phyloP scores from a whole-genome alignment of 2,888 invertebrate species.

The Caenorhabditis sulstoni region DNA sequence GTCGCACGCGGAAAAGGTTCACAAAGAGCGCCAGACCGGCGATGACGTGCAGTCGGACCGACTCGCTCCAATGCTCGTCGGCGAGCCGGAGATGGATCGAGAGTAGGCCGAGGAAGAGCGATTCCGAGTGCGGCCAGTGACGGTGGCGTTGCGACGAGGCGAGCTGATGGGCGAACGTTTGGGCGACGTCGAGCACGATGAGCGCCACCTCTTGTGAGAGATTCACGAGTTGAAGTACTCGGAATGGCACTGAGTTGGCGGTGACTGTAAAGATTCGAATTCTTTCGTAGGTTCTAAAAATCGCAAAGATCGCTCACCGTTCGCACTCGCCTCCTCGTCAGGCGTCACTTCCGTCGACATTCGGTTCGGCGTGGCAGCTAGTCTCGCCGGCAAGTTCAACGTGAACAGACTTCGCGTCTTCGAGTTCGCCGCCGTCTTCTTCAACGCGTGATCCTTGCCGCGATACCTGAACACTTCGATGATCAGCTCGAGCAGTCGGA shows the following conservation, averaged over 20 bases:
- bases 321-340: conserved; percentile 17
- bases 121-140: conserved; percentile 82
- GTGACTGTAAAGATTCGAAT: too few species aligned
- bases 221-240: conserved; percentile 87
- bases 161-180: conserved; percentile 74
- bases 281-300: too few species aligned
- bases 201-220: conserved; percentile 90
- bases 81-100: conserved; percentile 91
- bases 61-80: conserved; percentile 92
- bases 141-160: conserved; percentile 61
- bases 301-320: too few species aligned
- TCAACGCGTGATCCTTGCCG: conserved; percentile 57
- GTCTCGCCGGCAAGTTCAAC: conserved; percentile 29
- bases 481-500: conserved; percentile 73
- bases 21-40: conserved; percentile 93
- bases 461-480: conserved; percentile 71
- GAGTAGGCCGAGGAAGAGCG: conserved; percentile 88
- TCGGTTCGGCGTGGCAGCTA: conserved; percentile 14
- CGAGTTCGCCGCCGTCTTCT: conserved; percentile 53
- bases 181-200: conserved; percentile 88
- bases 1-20: conserved; percentile 84
- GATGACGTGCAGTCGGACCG: conserved; percentile 91
- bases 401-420: conserved; percentile 54
- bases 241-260: conserved; percentile 62
- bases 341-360: conserved; percentile 25